Evolutionary conservation across 2,888 invertebrate genomes (phyloP).

Genomic region (Biston stratarius): DNA sequence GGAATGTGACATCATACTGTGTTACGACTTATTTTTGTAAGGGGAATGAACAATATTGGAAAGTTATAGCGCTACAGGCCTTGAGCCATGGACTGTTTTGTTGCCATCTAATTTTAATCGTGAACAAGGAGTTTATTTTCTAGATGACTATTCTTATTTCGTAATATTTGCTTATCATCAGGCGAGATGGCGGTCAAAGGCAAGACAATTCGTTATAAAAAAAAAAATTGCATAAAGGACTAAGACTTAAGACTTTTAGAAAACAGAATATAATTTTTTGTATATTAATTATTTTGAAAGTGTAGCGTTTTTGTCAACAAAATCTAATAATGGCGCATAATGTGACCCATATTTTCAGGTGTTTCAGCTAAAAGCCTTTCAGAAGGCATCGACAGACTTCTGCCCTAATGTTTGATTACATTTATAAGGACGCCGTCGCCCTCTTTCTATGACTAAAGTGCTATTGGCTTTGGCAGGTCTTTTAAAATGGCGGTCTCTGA

Average conservation of each 20-base stretch:
- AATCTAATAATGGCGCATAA: conserved; percentile 16
- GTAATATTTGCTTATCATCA: no score
- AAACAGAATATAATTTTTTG: no score
- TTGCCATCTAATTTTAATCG: not conserved
- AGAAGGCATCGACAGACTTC: conserved; percentile 34
- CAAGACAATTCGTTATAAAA: no score
- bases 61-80: conserved; percentile 1
- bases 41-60: conserved; percentile 1
- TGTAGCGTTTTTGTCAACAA: conserved; percentile 3
- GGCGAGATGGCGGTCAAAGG: no score
- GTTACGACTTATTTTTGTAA: conserved; percentile 18
- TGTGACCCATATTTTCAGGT: conserved; percentile 25
- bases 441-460: conserved; percentile 14
- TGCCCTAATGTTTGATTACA: conserved; percentile 44
- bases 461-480: conserved; percentile 23
- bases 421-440: conserved; percentile 31
- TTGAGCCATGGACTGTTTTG: not conserved
- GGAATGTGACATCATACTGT: conserved; percentile 30
- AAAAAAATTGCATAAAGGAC: no score
- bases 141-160: not conserved
- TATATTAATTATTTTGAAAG: not conserved
- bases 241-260: no score
- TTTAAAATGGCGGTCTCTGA: conserved; percentile 3
- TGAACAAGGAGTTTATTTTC: not conserved
- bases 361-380: conserved; percentile 30